These are phyloP conservation scores for Aleadryas rufinucha DNA, from an alignment of 2,113 vertebrate genomes.

Conservation along the genomic window DNA sequence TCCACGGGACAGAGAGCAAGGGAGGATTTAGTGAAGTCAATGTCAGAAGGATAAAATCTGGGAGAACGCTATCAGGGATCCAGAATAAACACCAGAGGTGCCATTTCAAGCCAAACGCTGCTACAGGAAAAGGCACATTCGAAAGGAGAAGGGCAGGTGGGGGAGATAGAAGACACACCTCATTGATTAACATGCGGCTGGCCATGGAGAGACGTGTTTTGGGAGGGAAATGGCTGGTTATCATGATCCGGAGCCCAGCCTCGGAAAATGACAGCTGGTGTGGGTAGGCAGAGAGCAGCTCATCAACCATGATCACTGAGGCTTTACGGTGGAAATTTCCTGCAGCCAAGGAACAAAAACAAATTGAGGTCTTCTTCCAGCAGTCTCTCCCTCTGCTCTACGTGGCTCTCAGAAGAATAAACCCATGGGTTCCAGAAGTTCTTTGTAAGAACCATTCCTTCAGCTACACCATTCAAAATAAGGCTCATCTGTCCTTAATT, in stretches of 20 bases:
- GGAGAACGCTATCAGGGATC: background rate
- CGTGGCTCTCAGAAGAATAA: background rate
- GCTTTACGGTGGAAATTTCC: slow-evolving; percentile 90
- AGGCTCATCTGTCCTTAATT: background rate
- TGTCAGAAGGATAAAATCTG: background rate
- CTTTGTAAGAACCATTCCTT: background rate
- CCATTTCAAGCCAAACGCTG: background rate
- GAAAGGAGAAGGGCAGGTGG: background rate
- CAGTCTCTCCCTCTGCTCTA: background rate
- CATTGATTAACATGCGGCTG: slow-evolving; percentile 97
- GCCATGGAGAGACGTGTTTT: slow-evolving; percentile 98
- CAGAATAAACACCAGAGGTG: background rate
- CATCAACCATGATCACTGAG: slow-evolving; percentile 96
- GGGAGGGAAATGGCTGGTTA: slow-evolving; percentile 96
- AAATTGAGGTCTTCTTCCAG: background rate
- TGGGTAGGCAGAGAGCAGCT: slow-evolving; percentile 93
- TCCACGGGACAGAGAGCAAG: background rate
- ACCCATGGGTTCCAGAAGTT: rapidly evolving
- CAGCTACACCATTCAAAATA: background rate
- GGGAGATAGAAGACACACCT: slow-evolving; percentile 71
- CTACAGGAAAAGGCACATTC: background rate
- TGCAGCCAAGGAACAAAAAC: slow-evolving; percentile 57
- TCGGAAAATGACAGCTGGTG: slow-evolving; percentile 97
- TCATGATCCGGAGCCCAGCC: slow-evolving; percentile 98
- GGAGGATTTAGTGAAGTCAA: background rate